Evolutionary conservation across 2,888 invertebrate species (phyloP).

Genomic region (Acleris holmiana): DNA sequence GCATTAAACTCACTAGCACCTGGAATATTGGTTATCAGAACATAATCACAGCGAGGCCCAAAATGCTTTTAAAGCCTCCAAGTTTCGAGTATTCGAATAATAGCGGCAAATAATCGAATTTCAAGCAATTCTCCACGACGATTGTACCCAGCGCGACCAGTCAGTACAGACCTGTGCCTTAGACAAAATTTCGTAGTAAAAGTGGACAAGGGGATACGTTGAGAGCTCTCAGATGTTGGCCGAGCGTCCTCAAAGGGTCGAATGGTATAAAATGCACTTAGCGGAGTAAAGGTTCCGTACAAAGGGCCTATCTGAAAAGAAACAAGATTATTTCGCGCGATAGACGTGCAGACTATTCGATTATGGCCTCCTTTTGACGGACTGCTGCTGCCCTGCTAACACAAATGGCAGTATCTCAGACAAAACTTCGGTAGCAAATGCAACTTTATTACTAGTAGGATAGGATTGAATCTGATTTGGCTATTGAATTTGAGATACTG

Average conservation of each 20-base stretch:
- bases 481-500: no score
- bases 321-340: constrained; percentile 64
- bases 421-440: no score
- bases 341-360: constrained; percentile 52
- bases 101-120: constrained; percentile 71
- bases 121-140: constrained; percentile 66
- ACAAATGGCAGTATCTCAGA: no score
- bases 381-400: no score
- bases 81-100: constrained; percentile 66
- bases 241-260: constrained; percentile 59
- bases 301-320: constrained; percentile 56
- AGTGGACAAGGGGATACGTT: background rate
- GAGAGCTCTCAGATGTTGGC: constrained; percentile 48
- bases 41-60: constrained; percentile 53
- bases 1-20: constrained; percentile 3
- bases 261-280: constrained; percentile 73
- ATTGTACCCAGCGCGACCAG: constrained; percentile 50
- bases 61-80: constrained; percentile 57
- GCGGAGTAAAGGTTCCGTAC: constrained; percentile 61
- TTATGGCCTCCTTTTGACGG: constrained; percentile 46
- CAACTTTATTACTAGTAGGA: no score
- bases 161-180: constrained; percentile 42
- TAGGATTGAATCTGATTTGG: no score
- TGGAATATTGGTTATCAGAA: constrained; percentile 55
- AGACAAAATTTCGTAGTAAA: background rate